A percentile compares a stretch with the other conserved stretches of the same genome.
Evolutionary conservation across 2,113 vertebrate genomes (phyloP).

Genomic region (Monarcha castaneiventris): DNA sequence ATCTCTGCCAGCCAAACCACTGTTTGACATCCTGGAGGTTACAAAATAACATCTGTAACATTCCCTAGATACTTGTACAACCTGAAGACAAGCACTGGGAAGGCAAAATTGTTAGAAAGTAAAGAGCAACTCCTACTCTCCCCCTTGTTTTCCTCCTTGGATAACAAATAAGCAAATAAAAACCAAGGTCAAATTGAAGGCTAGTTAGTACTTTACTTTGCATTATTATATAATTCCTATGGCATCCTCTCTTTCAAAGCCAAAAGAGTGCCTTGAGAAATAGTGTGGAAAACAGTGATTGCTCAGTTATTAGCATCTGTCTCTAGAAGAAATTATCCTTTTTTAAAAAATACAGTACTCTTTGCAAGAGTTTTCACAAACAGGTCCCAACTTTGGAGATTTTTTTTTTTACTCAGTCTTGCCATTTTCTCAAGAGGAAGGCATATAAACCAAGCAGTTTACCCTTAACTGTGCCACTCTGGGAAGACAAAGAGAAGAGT

Average conservation of each 20-base stretch:
- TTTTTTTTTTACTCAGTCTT: not conserved
- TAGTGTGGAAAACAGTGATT: not conserved
- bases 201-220: not conserved
- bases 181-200: not conserved
- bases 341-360: not conserved
- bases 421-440: not conserved
- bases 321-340: not conserved
- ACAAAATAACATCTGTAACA: not conserved
- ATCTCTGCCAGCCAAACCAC: not conserved
- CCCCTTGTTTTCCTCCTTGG: not conserved
- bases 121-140: not conserved
- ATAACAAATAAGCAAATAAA: not conserved
- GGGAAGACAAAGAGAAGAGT: not conserved
- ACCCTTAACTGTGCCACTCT: not conserved
- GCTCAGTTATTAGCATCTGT: not conserved
- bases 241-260: not conserved
- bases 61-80: not conserved
- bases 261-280: not conserved
- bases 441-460: not conserved
- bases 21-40: not conserved
- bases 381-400: not conserved
- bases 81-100: not conserved
- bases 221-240: not conserved
- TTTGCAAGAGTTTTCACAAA: not conserved
- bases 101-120: not conserved